Base-by-base conservation (phyloP, 37 sponge, comb jelly and placozoan species). In the Beroe ovata region DNA sequence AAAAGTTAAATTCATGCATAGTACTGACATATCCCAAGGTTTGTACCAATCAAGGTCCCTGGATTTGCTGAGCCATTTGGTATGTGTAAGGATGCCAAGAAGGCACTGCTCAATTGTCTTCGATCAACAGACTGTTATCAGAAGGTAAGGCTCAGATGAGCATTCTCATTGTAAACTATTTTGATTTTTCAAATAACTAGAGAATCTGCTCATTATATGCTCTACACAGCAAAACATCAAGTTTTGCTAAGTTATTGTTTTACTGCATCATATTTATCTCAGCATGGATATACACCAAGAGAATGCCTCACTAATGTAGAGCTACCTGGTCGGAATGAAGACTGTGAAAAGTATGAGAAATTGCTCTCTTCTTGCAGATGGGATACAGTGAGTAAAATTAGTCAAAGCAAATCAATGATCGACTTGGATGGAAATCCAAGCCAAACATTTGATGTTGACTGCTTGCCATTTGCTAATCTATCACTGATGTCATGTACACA, bases 311-410 rank as follows among this genome's bases (percentile, higher is more conserved):
- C 38, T 6, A 34, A 69, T 69, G 20, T 8, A 25, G 71, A 29
- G 18, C 71, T 69, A 21, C 71, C 71, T 69, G 71, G 71, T 36
- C 36, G 71, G 6, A 69, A 69, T 25, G 71, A 29, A 38, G 71
- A 69, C 18, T 69, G 71, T 69, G 71, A 69, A 35, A 69, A 69
- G 20, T 69, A 25, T 69, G 71, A 69, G 25, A 69, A 6, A 19
- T 25, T 69, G 36, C 25, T 69, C 18, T 29, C 71, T 8, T 8
- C 38, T 14, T 69, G 71, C 36, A 69, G 25, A 69, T 69, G 71
- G 71, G 71, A 69, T 28, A 69, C 71, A 8, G 71, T 69, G 6
- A 69, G 71, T 69, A n/a, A n/a, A n/a, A n/a, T n/a, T n/a, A n/a
- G n/a, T n/a, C n/a, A n/a, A n/a, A n/a, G n/a, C n/a, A n/a, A n/a